phyloP scores from a whole-genome alignment of 1,140 invertebrate genomes.

The Tetragonula clypearis region DNA sequence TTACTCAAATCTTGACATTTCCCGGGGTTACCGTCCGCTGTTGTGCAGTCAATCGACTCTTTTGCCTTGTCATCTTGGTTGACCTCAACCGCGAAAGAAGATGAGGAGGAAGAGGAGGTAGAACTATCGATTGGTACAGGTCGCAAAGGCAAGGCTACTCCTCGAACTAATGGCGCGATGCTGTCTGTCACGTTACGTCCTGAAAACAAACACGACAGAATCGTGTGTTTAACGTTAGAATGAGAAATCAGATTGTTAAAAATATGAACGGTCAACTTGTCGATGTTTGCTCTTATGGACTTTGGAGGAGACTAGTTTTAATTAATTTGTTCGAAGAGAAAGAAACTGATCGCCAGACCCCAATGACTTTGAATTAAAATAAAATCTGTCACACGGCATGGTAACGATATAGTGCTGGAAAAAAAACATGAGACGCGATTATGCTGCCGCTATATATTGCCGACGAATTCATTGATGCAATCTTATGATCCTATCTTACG shows the following conservation, averaged over 20 bases:
- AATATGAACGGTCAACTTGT: not conserved
- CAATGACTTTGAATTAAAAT: too few relatives aligned
- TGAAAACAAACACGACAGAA: not conserved
- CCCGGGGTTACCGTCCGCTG: constrained; percentile 89
- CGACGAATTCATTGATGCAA: too few relatives aligned
- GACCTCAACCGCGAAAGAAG: constrained; percentile 68
- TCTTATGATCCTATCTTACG: too few relatives aligned
- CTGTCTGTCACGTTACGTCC: constrained; percentile 89
- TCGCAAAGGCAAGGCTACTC: constrained; percentile 84
- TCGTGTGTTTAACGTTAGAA: not conserved
- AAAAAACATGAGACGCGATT: too few relatives aligned
- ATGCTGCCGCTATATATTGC: too few relatives aligned
- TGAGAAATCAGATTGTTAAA: not conserved
- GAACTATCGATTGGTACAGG: constrained; percentile 59
- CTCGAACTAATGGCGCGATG: constrained; percentile 88
- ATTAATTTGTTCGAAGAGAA: too few relatives aligned
- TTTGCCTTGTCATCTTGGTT: constrained; percentile 69
- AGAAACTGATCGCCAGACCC: too few relatives aligned
- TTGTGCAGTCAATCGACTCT: constrained; percentile 85
- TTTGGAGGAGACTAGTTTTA: too few relatives aligned
- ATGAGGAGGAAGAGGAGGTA: too few relatives aligned
- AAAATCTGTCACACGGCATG: too few relatives aligned
- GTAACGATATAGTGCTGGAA: too few relatives aligned
- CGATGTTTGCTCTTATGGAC: too few relatives aligned
- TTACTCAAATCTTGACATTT: constrained; percentile 93